Conservation (phyloP, 2,888 invertebrate genomes). For the Drosophila stalkeri region DNA sequence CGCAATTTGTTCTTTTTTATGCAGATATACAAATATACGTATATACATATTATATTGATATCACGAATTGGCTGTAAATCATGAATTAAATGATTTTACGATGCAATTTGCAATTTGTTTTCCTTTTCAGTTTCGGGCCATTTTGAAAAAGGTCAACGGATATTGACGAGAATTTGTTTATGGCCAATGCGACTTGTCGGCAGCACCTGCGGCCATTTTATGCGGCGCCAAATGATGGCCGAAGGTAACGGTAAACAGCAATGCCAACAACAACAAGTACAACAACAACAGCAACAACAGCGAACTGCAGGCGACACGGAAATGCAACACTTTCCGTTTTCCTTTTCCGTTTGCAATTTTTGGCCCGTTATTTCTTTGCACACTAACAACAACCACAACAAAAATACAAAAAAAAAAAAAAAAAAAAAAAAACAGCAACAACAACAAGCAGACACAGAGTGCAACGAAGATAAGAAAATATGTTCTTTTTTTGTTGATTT, state of each 20-base stretch:
- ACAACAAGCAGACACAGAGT: slow-evolving; percentile 16
- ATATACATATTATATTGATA: slow-evolving; percentile 30
- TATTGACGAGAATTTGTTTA: slow-evolving; percentile 59
- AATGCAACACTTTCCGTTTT: slow-evolving; percentile 76
- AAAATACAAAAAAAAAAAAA: slow-evolving; percentile 34
- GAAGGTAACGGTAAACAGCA: slow-evolving; percentile 15
- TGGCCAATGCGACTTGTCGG: slow-evolving; percentile 49
- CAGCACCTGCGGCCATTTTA: slow-evolving; percentile 69
- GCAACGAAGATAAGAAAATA: slow-evolving; percentile 3
- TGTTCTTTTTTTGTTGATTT: background rate
- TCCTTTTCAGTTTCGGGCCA: background rate
- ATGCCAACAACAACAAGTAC: slow-evolving; percentile 3
- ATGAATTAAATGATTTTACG: slow-evolving; percentile 70
- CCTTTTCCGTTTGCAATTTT: slow-evolving; percentile 61
- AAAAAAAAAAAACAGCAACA: slow-evolving; percentile 21
- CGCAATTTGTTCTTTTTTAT: background rate
- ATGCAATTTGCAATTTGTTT: slow-evolving; percentile 60
- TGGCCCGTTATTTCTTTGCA: slow-evolving; percentile 49
- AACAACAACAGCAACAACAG: slow-evolving; percentile 18
- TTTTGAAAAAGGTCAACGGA: slow-evolving; percentile 57
- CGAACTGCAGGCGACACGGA: slow-evolving; percentile 51
- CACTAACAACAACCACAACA: slow-evolving; percentile 43
- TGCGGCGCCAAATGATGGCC: slow-evolving; percentile 40
- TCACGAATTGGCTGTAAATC: slow-evolving; percentile 64
- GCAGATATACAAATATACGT: background rate